Evolutionary conservation across 30 jellyfish, hydroid and myxozoan species (phyloP).

Genomic region (Morbakka virulenta): DNA sequence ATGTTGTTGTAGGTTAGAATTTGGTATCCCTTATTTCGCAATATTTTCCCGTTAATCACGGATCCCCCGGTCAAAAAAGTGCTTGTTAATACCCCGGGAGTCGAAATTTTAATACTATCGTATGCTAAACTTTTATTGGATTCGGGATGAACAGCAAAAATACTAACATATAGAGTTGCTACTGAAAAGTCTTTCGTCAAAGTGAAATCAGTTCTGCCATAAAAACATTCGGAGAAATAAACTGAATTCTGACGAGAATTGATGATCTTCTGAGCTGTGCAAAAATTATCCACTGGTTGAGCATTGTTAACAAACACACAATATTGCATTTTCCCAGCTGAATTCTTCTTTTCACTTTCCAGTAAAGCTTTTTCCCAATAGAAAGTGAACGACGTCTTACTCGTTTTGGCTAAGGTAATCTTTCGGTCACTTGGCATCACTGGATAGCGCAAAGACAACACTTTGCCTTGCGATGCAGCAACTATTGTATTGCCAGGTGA

Average conservation of each 20-base stretch:
- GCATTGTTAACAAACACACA: constrained; percentile 24
- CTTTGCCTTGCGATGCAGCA: constrained; percentile 23
- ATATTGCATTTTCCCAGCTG: constrained; percentile 1
- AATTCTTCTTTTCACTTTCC: neutral
- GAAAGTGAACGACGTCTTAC: neutral
- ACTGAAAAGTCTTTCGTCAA: constrained; percentile 3
- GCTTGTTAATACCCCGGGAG: neutral
- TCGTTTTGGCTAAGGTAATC: constrained; percentile 30
- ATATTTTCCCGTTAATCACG: constrained; percentile 26
- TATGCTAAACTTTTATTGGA: constrained; percentile 52
- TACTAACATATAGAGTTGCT: constrained; percentile 11
- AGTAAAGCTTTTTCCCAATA: constrained; percentile 37
- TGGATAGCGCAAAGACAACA: constrained; percentile 17
- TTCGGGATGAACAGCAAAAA: constrained; percentile 42
- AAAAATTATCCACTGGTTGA: constrained; percentile 11
- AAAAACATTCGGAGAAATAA: constrained; percentile 10
- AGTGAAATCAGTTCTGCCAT: constrained; percentile 19
- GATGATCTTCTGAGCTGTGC: constrained; percentile 9
- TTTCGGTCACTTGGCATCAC: constrained; percentile 32
- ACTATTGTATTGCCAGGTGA: constrained; percentile 1
- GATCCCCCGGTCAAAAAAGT: constrained; percentile 26
- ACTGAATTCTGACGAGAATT: constrained; percentile 18
- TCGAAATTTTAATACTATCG: constrained; percentile 22
- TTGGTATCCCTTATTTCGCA: constrained; percentile 4
- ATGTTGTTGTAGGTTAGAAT: constrained; percentile 16